phyloP scores from a whole-genome alignment of 2,113 vertebrate species.

The Fukomys damarensis region DNA sequence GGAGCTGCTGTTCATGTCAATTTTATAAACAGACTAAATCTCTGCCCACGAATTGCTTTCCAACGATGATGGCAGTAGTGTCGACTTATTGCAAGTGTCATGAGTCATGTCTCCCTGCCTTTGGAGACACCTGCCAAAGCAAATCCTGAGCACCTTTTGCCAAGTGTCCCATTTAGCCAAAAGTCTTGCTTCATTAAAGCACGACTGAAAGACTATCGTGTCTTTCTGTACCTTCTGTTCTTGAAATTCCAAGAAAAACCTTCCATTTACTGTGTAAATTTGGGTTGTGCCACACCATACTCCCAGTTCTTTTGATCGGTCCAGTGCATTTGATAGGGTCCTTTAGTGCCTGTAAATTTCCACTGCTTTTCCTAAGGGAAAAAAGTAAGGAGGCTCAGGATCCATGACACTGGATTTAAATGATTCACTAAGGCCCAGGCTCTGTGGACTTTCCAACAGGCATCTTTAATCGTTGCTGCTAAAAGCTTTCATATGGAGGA shows the following conservation, averaged over 20 bases:
- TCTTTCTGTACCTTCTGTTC: conserved; percentile 75
- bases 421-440: not conserved
- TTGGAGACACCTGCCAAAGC: conserved; percentile 34
- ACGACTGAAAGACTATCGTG: conserved; percentile 62
- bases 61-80: conserved; percentile 45
- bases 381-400: not conserved
- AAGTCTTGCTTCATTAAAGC: conserved; percentile 54
- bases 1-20: conserved; percentile 80
- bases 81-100: not conserved
- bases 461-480: not conserved
- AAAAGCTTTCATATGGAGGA: not conserved
- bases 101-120: conserved; percentile 34
- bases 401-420: not conserved
- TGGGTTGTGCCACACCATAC: not conserved
- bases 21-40: conserved; percentile 73
- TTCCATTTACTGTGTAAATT: conserved; percentile 63
- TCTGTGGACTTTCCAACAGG: not conserved
- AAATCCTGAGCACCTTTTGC: conserved; percentile 37
- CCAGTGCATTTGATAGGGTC: not conserved
- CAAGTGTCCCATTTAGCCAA: conserved; percentile 48
- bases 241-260: conserved; percentile 45
- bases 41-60: conserved; percentile 74
- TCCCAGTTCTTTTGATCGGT: not conserved
- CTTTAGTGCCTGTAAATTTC: conserved; percentile 13
- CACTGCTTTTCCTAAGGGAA: not conserved